These are phyloP conservation scores for Epizoanthus ramosus DNA, from an alignment of 92 coral and sea anemone genomes.

Conservation along the genomic window DNA sequence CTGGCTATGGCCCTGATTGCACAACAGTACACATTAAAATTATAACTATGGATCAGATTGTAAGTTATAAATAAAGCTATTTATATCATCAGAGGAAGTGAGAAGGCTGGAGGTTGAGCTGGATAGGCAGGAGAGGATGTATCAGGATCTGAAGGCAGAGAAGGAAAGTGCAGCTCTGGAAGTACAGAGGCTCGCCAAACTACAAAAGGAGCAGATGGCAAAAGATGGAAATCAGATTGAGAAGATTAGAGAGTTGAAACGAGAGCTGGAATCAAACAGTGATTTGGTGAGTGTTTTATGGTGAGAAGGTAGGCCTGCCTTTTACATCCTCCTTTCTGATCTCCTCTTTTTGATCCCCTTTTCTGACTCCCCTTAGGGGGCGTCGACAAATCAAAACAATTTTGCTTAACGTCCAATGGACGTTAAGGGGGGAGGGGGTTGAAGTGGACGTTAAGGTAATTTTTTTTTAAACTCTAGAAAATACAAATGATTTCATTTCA, in stretches of 20 bases:
- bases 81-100: slow-evolving; percentile 77
- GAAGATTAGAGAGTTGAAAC: slow-evolving; percentile 76
- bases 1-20: no score
- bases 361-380: no score
- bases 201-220: slow-evolving; percentile 67
- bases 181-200: slow-evolving; percentile 64
- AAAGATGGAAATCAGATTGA: slow-evolving; percentile 64
- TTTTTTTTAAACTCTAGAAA: no score
- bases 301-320: not conserved
- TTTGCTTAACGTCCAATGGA: no score
- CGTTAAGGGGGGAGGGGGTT: no score
- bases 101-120: slow-evolving; percentile 81
- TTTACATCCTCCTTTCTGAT: not conserved
- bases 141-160: slow-evolving; percentile 66
- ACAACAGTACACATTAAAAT: no score
- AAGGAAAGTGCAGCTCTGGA: slow-evolving; percentile 64
- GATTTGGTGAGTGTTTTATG: slow-evolving; percentile 66
- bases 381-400: no score
- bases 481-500: no score
- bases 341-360: no score
- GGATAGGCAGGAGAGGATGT: slow-evolving; percentile 68
- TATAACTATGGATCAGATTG: no score
- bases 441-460: no score
- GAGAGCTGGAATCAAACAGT: slow-evolving; percentile 84
- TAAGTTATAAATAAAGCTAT: no score